Evolutionary conservation across 2,888 invertebrate species (phyloP), one percentile per base, ranked within the genome.

Genomic region (Amiota mariae): DNA sequence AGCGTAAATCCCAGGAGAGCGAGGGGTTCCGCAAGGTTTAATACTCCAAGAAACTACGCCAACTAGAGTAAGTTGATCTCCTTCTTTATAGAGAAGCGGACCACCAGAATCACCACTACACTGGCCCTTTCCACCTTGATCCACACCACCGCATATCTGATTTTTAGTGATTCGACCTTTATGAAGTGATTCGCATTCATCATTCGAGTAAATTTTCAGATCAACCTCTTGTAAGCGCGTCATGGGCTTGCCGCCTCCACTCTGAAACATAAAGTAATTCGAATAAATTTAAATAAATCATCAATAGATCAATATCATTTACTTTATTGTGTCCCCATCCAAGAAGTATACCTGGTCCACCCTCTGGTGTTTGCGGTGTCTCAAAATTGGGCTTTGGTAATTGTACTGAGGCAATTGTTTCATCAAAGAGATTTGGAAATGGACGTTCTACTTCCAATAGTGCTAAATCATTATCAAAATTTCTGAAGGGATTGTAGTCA

Each of bases 21-120:
- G 89, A 3, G 85, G 79, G 18, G 84, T 74, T 0, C 90, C 81
- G 76, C 91, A 91, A 1, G 91, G 91, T 77, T 91, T 91, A 1
- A 82, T 70, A 73, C 90, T 90, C 91, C 91, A 91, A 1, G 91
- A 91, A 3, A 91, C 91, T 57, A 91, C 87, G 51, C 91, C 91
- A 56, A 90, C 82, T 78, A 89, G 89, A 2, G 8, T 36, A 4
- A 36, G 36, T 36, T 36, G 36, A 36, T 76, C 51, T 10, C 77
- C 74, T 6, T 81, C 85, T n/a, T 87, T 75, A 3, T 82, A 80
- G 18, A 89, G 54, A 1, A 90, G 79, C 0, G 90, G 88, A 2
- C 89, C 89, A 13, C 89, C 89, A 1, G 89, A 89, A 63, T 89
- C 90, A 0, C 89, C 89, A 63, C 81, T 86, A 76, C 90, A 90